These are phyloP conservation scores for Dynastes tityus DNA, from an alignment of 2,888 invertebrate genomes.

Conservation along the genomic window DNA sequence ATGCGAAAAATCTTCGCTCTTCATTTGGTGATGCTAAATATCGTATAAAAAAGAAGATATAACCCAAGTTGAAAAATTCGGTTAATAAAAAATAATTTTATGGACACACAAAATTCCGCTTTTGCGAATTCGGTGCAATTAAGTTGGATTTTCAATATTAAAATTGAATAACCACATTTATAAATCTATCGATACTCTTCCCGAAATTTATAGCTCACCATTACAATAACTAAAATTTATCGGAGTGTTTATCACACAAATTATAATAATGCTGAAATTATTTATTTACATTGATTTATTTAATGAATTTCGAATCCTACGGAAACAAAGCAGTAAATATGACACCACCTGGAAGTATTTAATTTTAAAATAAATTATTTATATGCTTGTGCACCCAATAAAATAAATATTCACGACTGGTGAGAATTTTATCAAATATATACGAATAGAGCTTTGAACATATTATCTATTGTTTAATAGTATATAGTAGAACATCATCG, in stretches of 20 bases:
- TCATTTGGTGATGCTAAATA: conserved; percentile 74
- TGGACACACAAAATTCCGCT: neutral
- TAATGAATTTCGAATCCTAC: neutral
- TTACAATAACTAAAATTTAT: neutral
- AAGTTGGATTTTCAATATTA: neutral
- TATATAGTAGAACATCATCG: no score
- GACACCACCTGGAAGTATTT: no score
- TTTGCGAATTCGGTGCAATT: conserved; percentile 6
- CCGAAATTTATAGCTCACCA: neutral
- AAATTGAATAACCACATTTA: conserved; percentile 7
- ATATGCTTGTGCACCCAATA: no score
- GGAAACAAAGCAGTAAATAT: no score
- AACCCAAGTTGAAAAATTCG: conserved; percentile 8
- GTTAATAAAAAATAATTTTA: conserved; percentile 15
- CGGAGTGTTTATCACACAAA: neutral
- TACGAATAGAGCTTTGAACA: no score
- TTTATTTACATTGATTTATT: neutral
- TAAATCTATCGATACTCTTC: neutral
- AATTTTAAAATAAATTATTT: no score
- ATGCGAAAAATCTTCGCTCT: conserved; percentile 81
- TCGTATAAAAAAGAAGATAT: conserved; percentile 56
- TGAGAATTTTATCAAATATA: no score
- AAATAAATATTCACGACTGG: no score
- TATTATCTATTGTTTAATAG: no score
- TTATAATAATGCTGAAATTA: neutral